phyloP scores from a whole-genome alignment of 2,888 invertebrate species.

The Microctonus brassicae region DNA sequence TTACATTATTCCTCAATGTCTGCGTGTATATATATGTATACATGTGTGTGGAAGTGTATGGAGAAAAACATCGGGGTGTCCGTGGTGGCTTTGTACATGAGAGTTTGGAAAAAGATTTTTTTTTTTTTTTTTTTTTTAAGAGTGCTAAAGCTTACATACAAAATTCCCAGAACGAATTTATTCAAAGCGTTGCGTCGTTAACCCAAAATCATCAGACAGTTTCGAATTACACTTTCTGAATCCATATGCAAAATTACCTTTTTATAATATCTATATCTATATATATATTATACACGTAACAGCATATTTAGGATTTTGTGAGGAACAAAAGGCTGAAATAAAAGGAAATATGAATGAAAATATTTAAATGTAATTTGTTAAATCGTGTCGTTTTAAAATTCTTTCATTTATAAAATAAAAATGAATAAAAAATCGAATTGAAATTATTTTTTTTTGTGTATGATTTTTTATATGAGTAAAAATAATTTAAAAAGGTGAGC shows the following conservation, averaged over 20 bases:
- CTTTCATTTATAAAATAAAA: too few species aligned
- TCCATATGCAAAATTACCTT: conserved; percentile 8
- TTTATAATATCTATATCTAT: too few species aligned
- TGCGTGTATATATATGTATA: neutral
- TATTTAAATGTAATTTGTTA: too few species aligned
- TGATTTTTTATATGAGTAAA: conserved; percentile 31
- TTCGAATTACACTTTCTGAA: conserved; percentile 40
- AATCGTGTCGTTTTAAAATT: too few species aligned
- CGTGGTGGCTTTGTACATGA: neutral
- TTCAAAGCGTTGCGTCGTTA: conserved; percentile 33
- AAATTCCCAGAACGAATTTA: conserved; percentile 44
- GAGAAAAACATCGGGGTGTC: conserved; percentile 40
- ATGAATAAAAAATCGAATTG: too few species aligned
- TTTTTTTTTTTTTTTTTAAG: too few species aligned
- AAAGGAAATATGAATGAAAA: neutral
- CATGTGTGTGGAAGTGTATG: too few species aligned
- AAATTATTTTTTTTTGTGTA: too few species aligned
- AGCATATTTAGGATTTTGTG: neutral
- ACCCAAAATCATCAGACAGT: conserved; percentile 37
- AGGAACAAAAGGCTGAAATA: neutral
- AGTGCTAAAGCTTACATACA: conserved; percentile 12
- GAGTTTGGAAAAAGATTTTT: too few species aligned
- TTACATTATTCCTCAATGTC: conserved; percentile 51
- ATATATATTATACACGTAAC: neutral
- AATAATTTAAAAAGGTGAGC: conserved; percentile 26